Base-by-base conservation (phyloP, 1,140 invertebrate species). In the Epicauta chinensis region DNA sequence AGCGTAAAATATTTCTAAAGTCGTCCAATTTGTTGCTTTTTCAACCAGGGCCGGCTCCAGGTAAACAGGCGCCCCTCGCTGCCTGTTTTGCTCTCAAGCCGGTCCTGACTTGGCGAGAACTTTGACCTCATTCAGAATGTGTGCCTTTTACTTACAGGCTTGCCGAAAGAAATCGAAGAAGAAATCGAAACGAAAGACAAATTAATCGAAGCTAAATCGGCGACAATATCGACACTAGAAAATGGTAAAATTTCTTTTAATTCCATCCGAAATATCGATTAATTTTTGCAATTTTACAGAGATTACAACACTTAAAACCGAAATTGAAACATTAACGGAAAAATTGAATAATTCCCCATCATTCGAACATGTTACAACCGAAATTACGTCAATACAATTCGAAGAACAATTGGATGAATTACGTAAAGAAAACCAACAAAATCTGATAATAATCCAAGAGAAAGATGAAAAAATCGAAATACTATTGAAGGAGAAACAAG, bases 351-450 rank as follows among this genome's bases (percentile, higher is more conserved):
- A 74, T 57, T 70, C 77, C 48, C 68, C 71, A 5, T 75, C 79
- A 48, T 74, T 81, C 2, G 78, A 84, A 67, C 71, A 79, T 35
- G 80, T 82, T 0, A 75, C 77, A n/a, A 80, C 82, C 5, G 83
- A 87, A 73, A 81, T 89, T 60, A 83, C 81, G 57, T 75, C 78
- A 5, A 83, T 84, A 10, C 81, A 86, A 58, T 65, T 86, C 49
- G 79, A 83, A 66, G 83, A 86, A 64, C 78, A 84, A 65, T 66
- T 84, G 12, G 82, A 84, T 59, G 60, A 69, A 16, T 51, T 76
- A 2, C 71, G 72, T 32, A 67, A 64, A 5, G 69, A 73, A 55
- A 67, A 65, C 4, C 69, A 73, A 55, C 77, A 77, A 41, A 41
- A 41, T 16, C 16, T 16, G 10, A 16, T 11, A 12, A 16, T 41